phyloP scores from a whole-genome alignment of 2,113 vertebrate genomes.

The Kryptolebias marmoratus region DNA sequence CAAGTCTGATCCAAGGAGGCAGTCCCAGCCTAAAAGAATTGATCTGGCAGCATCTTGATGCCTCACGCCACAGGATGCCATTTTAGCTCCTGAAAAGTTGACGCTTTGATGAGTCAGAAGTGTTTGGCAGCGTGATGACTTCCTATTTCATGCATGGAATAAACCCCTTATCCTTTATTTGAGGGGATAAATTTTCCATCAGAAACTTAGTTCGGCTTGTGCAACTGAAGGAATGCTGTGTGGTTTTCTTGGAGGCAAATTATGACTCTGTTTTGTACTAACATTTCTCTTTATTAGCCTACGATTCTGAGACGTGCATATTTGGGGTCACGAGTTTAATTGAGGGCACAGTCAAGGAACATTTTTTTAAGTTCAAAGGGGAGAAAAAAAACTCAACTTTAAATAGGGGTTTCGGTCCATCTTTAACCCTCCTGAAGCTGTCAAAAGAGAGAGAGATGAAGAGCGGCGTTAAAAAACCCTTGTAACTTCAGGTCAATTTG shows the following conservation, averaged over 20 bases:
- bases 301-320: constrained; percentile 1
- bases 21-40: not conserved
- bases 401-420: not conserved
- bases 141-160: not conserved
- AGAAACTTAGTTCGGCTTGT: not conserved
- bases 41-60: not conserved
- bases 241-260: not conserved
- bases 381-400: not conserved
- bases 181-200: constrained; percentile 4
- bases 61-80: not conserved
- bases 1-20: not conserved
- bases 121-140: not conserved
- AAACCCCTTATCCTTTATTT: not conserved
- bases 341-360: constrained; percentile 39
- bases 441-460: no score
- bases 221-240: not conserved
- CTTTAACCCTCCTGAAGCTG: not conserved
- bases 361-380: constrained; percentile 16
- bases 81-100: not conserved
- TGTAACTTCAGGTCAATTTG: no score
- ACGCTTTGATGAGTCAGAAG: not conserved
- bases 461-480: no score
- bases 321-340: constrained; percentile 57
- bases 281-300: constrained; percentile 7
- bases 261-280: not conserved